These are phyloP conservation scores for Willisornis vidua DNA, from an alignment of 2,113 vertebrate genomes.

Conservation along the genomic window DNA sequence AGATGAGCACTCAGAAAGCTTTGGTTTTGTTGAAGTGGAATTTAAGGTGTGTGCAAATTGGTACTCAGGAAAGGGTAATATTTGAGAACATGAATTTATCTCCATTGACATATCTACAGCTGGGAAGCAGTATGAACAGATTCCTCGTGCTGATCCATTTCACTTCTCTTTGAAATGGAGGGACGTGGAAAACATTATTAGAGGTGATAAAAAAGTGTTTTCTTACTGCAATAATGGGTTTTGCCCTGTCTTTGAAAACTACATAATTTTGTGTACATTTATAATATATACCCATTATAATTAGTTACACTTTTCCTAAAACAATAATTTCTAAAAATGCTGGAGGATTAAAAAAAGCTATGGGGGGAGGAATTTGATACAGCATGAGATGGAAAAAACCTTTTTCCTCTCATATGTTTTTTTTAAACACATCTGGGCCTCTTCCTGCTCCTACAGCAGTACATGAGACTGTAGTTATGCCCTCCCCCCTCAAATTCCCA, in stretches of 20 bases:
- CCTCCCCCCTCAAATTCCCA: not conserved
- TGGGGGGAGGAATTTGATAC: not conserved
- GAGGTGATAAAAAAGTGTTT: not conserved
- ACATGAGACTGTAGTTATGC: not conserved
- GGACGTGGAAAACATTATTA: not conserved
- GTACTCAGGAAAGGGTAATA: not conserved
- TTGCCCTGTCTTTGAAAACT: not conserved
- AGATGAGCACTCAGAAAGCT: not conserved
- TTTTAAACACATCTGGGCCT: not conserved
- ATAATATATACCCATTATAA: not conserved
- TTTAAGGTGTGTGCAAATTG: not conserved
- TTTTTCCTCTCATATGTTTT: not conserved
- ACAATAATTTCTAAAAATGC: not conserved
- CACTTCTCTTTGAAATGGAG: not conserved
- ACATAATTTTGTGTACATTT: not conserved
- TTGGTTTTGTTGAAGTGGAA: not conserved
- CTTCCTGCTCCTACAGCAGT: not conserved
- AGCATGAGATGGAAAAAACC: not conserved
- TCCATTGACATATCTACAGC: constrained; percentile 15
- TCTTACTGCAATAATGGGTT: not conserved
- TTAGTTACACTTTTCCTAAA: not conserved
- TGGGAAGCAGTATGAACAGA: not conserved
- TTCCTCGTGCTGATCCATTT: not conserved
- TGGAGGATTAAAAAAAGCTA: not conserved
- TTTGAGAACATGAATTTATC: not conserved